phyloP scores from a whole-genome alignment of 2,888 invertebrate genomes.

The Limnephilus lunatus region DNA sequence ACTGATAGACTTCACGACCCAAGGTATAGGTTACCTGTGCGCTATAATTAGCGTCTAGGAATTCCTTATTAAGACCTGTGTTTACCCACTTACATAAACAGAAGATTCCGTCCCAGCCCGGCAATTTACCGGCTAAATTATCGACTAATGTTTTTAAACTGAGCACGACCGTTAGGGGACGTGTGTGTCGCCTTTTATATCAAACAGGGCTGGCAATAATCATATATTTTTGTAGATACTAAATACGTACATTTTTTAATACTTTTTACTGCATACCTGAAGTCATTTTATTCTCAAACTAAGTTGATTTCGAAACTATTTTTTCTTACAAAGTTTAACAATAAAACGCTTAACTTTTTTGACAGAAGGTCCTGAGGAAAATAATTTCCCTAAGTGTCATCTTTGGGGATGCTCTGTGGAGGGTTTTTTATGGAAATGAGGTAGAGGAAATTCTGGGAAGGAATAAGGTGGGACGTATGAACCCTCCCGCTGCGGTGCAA shows the following conservation, averaged over 20 bases:
- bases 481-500: no score
- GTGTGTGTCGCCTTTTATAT: conserved; percentile 46
- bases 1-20: conserved; percentile 4
- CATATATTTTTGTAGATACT: no score
- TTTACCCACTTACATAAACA: conserved; percentile 61
- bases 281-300: no score
- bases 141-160: conserved; percentile 52
- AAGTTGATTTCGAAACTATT: no score
- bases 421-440: no score
- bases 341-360: no score
- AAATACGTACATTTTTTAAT: not conserved
- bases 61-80: conserved; percentile 54
- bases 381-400: no score
- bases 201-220: conserved; percentile 16
- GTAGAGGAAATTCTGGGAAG: no score
- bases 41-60: conserved; percentile 50
- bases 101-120: conserved; percentile 48
- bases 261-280: not conserved
- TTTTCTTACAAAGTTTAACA: no score
- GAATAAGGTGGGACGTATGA: no score
- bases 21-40: conserved; percentile 37
- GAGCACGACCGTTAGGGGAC: conserved; percentile 3
- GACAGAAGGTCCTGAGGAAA: no score
- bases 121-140: conserved; percentile 57
- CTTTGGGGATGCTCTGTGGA: no score